Conservation (phyloP, 2,113 vertebrate genomes). For the Siphamia tubifer region DNA sequence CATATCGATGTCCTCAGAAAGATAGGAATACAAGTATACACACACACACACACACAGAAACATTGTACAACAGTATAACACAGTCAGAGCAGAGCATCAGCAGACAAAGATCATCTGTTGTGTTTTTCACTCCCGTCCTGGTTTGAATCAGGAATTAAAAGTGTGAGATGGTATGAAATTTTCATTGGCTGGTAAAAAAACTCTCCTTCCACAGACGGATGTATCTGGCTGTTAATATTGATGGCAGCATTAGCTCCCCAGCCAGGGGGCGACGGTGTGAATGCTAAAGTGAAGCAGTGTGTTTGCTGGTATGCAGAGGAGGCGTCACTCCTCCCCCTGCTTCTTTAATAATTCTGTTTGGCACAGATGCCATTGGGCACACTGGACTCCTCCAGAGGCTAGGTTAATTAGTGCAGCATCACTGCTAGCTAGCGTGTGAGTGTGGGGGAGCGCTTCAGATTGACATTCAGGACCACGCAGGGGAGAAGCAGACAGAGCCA, state of each 20-base stretch:
- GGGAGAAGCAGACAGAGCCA: constrained; percentile 56
- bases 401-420: constrained; percentile 71
- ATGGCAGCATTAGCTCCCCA: constrained; percentile 31
- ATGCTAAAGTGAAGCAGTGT: constrained; percentile 51
- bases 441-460: constrained; percentile 42
- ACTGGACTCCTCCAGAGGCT: constrained; percentile 56
- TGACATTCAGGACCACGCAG: constrained; percentile 64
- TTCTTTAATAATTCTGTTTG: constrained; percentile 76
- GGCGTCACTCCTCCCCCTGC: constrained; percentile 35
- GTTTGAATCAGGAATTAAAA: constrained; percentile 58
- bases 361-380: constrained; percentile 62
- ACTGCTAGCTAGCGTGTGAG: constrained; percentile 58
- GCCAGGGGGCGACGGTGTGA: constrained; percentile 43
- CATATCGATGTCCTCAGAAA: too few relatives aligned
- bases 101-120: constrained; percentile 33
- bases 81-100: background rate
- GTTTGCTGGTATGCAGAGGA: constrained; percentile 57
- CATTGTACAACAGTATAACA: background rate
- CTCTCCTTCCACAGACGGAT: constrained; percentile 30
- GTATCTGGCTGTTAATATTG: constrained; percentile 66
- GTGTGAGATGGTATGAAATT: constrained; percentile 60
- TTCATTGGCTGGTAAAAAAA: constrained; percentile 54
- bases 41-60: background rate
- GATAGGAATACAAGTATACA: too few relatives aligned
- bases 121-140: constrained; percentile 28